These are phyloP conservation scores for Oncorhynchus mykiss DNA, from an alignment of 2,113 vertebrate species.

Conservation along the genomic window DNA sequence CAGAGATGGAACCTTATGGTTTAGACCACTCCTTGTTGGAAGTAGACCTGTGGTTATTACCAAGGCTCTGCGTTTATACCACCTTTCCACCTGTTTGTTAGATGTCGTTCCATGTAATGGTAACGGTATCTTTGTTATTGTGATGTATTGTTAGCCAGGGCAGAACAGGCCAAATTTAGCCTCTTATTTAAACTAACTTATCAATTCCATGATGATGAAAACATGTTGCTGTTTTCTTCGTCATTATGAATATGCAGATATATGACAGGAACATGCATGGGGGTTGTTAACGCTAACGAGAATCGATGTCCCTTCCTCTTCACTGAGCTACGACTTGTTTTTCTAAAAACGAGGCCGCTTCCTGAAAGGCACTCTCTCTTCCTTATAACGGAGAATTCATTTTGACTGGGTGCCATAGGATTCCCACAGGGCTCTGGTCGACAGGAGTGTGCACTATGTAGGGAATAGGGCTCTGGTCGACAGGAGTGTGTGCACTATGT, in stretches of 20 bases:
- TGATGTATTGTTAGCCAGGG: conserved; percentile 8
- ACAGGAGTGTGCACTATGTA: too few species aligned
- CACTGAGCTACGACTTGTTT: too few species aligned
- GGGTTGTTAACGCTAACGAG: conserved; percentile 19
- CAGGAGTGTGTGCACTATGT: too few species aligned
- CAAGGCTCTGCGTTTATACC: not conserved
- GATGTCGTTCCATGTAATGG: conserved; percentile 9
- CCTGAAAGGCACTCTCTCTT: too few species aligned
- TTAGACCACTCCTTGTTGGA: not conserved
- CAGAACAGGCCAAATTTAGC: not conserved
- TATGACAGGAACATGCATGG: conserved; percentile 9
- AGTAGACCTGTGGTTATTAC: not conserved
- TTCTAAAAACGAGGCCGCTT: not conserved
- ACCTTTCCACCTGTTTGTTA: not conserved
- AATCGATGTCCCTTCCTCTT: conserved; percentile 3
- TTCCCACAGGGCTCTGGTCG: too few species aligned
- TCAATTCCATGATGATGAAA: not conserved
- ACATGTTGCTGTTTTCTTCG: not conserved
- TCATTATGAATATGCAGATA: not conserved
- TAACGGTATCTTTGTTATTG: conserved; percentile 8
- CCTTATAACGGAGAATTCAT: too few species aligned
- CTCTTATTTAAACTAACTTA: not conserved
- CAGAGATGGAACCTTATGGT: conserved; percentile 40
- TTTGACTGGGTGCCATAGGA: too few species aligned
- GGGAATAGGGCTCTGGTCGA: too few species aligned